Conservation (phyloP, 1,140 invertebrate genomes). For the Nebria ingens region DNA sequence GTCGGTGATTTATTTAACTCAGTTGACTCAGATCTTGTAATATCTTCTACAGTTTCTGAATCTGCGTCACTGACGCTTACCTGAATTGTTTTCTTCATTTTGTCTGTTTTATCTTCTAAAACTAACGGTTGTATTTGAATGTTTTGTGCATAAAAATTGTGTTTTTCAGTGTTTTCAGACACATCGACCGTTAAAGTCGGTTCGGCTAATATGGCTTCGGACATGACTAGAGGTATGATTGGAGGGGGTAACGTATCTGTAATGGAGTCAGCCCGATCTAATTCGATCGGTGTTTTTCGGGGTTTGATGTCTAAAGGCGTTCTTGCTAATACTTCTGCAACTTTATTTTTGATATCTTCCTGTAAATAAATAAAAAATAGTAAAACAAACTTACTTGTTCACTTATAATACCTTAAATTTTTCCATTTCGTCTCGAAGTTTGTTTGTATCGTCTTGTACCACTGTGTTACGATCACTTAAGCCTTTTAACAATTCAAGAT, state of each 20-base stretch:
- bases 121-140: conserved; percentile 17
- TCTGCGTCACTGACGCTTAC: conserved; percentile 17
- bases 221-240: conserved; percentile 30
- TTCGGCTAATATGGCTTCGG: conserved; percentile 12
- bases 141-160: conserved; percentile 24
- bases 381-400: too few species aligned
- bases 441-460: conserved; percentile 45
- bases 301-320: conserved; percentile 63
- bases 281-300: conserved; percentile 50
- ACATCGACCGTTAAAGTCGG: conserved; percentile 12
- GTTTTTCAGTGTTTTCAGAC: conserved; percentile 13
- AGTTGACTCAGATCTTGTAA: neutral
- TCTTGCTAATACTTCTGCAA: conserved; percentile 50
- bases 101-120: conserved; percentile 20
- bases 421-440: conserved; percentile 53
- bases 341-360: conserved; percentile 54
- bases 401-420: conserved; percentile 58
- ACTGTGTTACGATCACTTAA: conserved; percentile 47
- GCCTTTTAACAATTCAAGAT: conserved; percentile 53
- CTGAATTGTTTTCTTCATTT: conserved; percentile 25
- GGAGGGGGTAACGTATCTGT: conserved; percentile 26
- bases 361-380: conserved; percentile 35
- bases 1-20: conserved; percentile 10
- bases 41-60: neutral
- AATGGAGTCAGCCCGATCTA: conserved; percentile 41